Conservation (phyloP, 1,140 invertebrate genomes). For the Drosophila parvula region DNA sequence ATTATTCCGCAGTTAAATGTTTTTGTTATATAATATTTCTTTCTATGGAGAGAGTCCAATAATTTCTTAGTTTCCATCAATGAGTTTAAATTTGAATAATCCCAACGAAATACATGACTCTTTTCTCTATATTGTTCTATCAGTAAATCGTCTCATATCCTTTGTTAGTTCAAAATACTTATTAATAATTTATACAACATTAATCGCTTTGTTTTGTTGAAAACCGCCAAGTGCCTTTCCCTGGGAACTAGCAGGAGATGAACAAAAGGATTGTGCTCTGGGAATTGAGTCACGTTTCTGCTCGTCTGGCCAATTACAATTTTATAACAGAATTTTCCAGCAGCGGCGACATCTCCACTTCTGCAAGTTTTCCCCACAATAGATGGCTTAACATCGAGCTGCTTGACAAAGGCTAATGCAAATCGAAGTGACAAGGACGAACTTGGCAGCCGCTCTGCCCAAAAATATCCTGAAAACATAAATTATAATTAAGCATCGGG, state of each 20-base stretch:
- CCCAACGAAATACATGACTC: too few species aligned
- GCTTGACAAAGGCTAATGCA: constrained; percentile 46
- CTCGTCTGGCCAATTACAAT: constrained; percentile 50
- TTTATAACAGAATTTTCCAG: constrained; percentile 40
- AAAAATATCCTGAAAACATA: constrained; percentile 35
- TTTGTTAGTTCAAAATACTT: not conserved
- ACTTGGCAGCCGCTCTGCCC: not conserved
- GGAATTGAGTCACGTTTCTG: constrained; percentile 37
- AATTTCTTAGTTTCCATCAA: too few species aligned
- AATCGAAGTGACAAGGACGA: constrained; percentile 48
- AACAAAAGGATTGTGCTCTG: constrained; percentile 20
- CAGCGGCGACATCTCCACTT: not conserved
- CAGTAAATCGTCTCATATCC: not conserved
- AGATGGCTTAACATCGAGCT: not conserved
- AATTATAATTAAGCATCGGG: constrained; percentile 48
- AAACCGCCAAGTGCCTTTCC: not conserved
- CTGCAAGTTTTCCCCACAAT: not conserved
- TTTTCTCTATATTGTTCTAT: not conserved
- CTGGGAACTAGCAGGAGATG: not conserved
- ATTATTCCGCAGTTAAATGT: not conserved
- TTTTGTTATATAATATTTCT: not conserved
- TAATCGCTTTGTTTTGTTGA: not conserved
- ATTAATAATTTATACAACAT: not conserved
- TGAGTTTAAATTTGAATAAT: too few species aligned
- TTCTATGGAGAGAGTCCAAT: too few species aligned